Base-by-base conservation (phyloP, 2,888 invertebrate species). In the Anthophora plumipes region DNA sequence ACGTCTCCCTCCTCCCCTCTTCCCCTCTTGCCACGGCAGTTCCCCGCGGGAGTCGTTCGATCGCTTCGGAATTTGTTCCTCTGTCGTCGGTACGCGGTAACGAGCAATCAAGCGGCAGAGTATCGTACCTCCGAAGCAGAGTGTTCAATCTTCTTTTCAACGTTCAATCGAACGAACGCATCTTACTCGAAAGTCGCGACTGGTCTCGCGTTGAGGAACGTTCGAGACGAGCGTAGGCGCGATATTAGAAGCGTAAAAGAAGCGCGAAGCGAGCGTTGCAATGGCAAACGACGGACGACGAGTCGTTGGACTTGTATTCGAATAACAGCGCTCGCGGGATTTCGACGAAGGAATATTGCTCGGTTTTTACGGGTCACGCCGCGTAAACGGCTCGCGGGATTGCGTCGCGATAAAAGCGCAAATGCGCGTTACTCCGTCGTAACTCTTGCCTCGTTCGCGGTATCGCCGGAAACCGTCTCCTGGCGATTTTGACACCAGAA, bases 201-300 rank as follows among this genome's bases (percentile, higher is more conserved):
- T 46, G 14, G 46, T 46, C 20, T n/a, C 39, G 20, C 37, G 11
- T 61, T 20, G 41, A 31, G n/a, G n/a, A n/a, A n/a, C n/a, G n/a
- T n/a, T 46, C 12, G 59, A n/a, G 37, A n/a, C 54, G 25, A 54
- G 37, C 20, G 84, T 88, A 85, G 87, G 86, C 86, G 88, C 88
- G 89, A 92, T 92, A 92, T 92, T 91, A 91, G 90, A 91, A 85
- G 89, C 90, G 91, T 92, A 91, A 91, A 92, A 90, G 86, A 92
- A 90, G 86, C 77, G 76, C 76, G 80, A 77, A 83, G 80, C 81
- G 87, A 85, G 84, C 86, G 87, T 83, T 89, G 85, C 86, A 85
- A 82, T 86, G 88, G 87, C 87, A 85, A 88, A 90, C 88, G 89
- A 85, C 88, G 89, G 87, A 89, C 86, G 25, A 31, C 31, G 90